Evolutionary conservation across 1,140 invertebrate species (phyloP).

Genomic region (Drosophila kikkawai): DNA sequence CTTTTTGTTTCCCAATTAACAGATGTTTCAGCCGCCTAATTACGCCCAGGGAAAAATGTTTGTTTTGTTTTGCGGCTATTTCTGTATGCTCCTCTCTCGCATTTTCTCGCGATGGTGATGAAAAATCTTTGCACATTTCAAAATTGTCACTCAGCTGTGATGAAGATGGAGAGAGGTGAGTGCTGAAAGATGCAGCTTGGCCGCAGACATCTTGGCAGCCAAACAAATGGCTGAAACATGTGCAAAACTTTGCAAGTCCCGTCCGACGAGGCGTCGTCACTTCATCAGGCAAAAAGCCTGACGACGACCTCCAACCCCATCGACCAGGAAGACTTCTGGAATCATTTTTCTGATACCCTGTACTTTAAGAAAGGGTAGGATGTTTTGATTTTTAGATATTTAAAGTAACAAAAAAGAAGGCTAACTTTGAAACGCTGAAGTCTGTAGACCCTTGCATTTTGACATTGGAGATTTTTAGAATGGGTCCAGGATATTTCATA

Average conservation of each 20-base stretch:
- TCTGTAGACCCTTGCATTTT: no score
- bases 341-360: conserved; percentile 1
- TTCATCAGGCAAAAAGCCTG: conserved; percentile 68
- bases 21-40: conserved; percentile 58
- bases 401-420: background rate
- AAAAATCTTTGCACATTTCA: conserved; percentile 44
- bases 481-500: background rate
- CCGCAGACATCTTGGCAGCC: conserved; percentile 61
- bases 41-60: conserved; percentile 45
- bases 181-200: conserved; percentile 24
- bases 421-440: no score
- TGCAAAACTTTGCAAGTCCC: conserved; percentile 37
- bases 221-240: conserved; percentile 49
- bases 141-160: conserved; percentile 61
- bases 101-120: conserved; percentile 11
- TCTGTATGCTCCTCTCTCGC: conserved; percentile 4
- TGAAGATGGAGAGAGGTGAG: background rate
- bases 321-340: conserved; percentile 60
- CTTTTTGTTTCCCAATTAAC: conserved; percentile 39
- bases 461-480: no score
- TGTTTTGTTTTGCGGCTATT: conserved; percentile 40
- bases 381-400: background rate
- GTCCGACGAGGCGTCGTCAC: conserved; percentile 49
- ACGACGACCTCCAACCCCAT: conserved; percentile 44
- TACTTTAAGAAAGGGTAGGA: background rate